Evolutionary conservation across 2,888 invertebrate genomes (phyloP).

Genomic region (Adela reaumurella): DNA sequence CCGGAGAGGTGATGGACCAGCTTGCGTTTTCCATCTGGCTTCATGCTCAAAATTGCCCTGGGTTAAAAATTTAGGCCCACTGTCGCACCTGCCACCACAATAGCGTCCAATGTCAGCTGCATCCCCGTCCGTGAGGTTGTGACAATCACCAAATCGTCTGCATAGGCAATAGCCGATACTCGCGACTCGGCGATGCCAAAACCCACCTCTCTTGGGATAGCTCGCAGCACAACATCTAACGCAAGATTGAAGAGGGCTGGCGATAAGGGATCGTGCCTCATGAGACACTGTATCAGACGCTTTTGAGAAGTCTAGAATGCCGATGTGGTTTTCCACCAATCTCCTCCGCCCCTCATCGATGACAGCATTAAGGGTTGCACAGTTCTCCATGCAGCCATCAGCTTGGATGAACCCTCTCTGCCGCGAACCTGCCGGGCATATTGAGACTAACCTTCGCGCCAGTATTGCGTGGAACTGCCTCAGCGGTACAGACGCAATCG

Average conservation of each 20-base stretch:
- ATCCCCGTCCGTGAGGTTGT: conserved; percentile 19
- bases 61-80: conserved; percentile 7
- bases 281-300: conserved; percentile 29
- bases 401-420: conserved; percentile 17
- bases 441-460: conserved; percentile 6
- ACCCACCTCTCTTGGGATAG: conserved; percentile 18
- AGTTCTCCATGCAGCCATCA: conserved; percentile 26
- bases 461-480: conserved; percentile 12
- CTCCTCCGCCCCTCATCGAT: conserved; percentile 15
- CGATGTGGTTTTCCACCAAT: conserved; percentile 22
- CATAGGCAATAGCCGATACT: conserved; percentile 23
- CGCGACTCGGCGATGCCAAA: conserved; percentile 13
- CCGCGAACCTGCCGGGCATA: conserved; percentile 13
- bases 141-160: conserved; percentile 25
- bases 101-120: conserved; percentile 17
- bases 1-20: conserved; percentile 15
- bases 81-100: conserved; percentile 7
- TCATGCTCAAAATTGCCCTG: conserved; percentile 15
- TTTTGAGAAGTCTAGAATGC: conserved; percentile 31
- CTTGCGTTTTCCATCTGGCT: conserved; percentile 18
- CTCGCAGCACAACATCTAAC: neutral
- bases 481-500: conserved; percentile 7
- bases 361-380: conserved; percentile 17
- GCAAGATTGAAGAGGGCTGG: conserved; percentile 19
- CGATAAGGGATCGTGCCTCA: conserved; percentile 23